Evolutionary conservation across 2,113 vertebrate species (phyloP).

Genomic region (Uropsilus gracilis): DNA sequence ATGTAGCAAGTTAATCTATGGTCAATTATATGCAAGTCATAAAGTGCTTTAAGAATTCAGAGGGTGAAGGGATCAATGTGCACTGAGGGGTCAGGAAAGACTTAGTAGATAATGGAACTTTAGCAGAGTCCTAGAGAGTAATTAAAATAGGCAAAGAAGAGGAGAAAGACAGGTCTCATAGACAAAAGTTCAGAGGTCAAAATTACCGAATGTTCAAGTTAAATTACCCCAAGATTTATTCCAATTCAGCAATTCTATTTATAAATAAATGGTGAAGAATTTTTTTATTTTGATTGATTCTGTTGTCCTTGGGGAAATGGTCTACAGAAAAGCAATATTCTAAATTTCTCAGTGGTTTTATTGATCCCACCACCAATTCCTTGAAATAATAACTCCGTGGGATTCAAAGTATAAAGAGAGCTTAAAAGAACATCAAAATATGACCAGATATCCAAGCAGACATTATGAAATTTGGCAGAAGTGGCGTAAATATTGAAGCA

Average conservation of each 20-base stretch:
- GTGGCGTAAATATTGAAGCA: not conserved
- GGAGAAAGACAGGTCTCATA: not conserved
- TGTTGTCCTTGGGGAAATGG: not conserved
- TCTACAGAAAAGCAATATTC: slow-evolving; percentile 59
- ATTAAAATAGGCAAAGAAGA: not conserved
- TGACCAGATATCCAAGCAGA: not conserved
- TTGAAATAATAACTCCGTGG: slow-evolving; percentile 29
- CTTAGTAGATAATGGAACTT: not conserved
- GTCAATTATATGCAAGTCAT: not conserved
- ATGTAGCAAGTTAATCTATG: not conserved
- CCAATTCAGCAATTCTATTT: slow-evolving; percentile 55
- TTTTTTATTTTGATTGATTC: slow-evolving; percentile 60
- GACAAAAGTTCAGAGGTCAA: slow-evolving; percentile 52
- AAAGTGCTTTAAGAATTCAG: slow-evolving; percentile 19
- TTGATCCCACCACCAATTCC: slow-evolving; percentile 25
- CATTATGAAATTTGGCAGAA: slow-evolving; percentile 44
- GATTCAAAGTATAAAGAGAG: slow-evolving; percentile 41
- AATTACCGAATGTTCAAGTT: not conserved
- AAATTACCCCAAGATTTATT: slow-evolving; percentile 57
- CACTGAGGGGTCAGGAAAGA: not conserved
- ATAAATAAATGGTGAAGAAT: not conserved
- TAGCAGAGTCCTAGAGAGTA: not conserved
- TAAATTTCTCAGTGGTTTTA: slow-evolving; percentile 56
- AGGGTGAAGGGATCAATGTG: not conserved
- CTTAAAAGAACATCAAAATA: slow-evolving; percentile 12